phyloP scores from a whole-genome alignment of 2,113 vertebrate genomes.

The Verasper variegatus region DNA sequence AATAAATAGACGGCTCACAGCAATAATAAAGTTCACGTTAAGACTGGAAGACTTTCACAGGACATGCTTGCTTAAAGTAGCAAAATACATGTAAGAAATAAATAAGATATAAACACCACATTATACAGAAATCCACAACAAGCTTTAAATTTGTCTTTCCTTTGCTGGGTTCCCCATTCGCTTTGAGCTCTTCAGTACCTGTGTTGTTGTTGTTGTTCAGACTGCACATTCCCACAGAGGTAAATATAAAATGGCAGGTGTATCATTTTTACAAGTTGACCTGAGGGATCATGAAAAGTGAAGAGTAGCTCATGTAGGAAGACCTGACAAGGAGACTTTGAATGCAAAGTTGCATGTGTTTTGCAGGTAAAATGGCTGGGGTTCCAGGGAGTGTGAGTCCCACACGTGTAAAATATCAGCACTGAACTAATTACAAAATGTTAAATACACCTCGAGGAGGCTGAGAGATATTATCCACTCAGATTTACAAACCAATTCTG shows the following conservation, averaged over 20 bases:
- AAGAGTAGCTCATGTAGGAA: slow-evolving; percentile 84
- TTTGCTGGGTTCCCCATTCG: slow-evolving; percentile 72
- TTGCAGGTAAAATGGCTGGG: slow-evolving; percentile 43
- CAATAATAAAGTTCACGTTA: slow-evolving; percentile 63
- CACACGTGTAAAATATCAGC: slow-evolving; percentile 27
- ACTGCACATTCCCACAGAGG: slow-evolving; percentile 68
- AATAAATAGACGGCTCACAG: slow-evolving; percentile 64
- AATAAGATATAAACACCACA: slow-evolving; percentile 67
- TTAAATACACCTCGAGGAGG: slow-evolving; percentile 29
- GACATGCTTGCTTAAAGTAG: slow-evolving; percentile 74
- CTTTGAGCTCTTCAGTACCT: slow-evolving; percentile 43
- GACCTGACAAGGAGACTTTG: slow-evolving; percentile 70
- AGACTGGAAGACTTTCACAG: slow-evolving; percentile 78
- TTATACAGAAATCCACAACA: slow-evolving; percentile 52
- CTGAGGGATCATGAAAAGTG: slow-evolving; percentile 85
- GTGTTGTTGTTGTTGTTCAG: slow-evolving; percentile 42
- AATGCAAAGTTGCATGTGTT: slow-evolving; percentile 60
- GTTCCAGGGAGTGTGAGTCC: slow-evolving; percentile 19
- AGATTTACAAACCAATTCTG: slow-evolving; percentile 50
- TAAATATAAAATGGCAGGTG: slow-evolving; percentile 67
- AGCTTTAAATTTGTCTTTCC: slow-evolving; percentile 62
- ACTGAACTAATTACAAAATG: slow-evolving; percentile 52
- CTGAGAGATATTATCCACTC: slow-evolving; percentile 16
- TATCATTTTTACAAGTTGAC: slow-evolving; percentile 74
- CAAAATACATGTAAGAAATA: slow-evolving; percentile 66